A percentile compares a stretch with the other conserved stretches of the same genome.
Conservation (phyloP, 2,888 invertebrate species). For the Ichneumoninae sp. region DNA sequence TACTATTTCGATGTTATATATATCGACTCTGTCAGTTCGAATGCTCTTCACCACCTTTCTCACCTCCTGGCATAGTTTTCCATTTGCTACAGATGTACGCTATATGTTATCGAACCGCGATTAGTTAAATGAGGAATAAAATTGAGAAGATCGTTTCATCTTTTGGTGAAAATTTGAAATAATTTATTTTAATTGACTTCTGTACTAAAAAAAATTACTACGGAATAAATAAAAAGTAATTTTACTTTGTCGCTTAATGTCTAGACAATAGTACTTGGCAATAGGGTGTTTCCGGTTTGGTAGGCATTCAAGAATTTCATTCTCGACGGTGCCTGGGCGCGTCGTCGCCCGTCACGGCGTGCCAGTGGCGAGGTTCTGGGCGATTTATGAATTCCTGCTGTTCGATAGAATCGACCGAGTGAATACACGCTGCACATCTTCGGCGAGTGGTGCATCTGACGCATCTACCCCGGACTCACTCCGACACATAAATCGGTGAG, state of each 20-base stretch:
- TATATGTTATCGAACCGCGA: not conserved
- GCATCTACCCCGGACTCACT: constrained; percentile 10
- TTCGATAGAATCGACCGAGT: constrained; percentile 52
- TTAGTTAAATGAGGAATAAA: no score
- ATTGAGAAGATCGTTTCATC: not conserved
- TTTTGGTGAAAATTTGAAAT: not conserved
- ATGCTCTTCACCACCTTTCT: not conserved
- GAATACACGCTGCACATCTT: not conserved
- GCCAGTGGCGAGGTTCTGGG: constrained; percentile 36
- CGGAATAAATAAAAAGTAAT: constrained; percentile 19
- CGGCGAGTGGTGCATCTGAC: not conserved
- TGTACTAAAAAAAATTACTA: not conserved
- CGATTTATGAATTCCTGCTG: constrained; percentile 54
- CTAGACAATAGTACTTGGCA: constrained; percentile 66
- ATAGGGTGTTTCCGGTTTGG: constrained; percentile 68
- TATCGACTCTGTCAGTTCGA: not conserved
- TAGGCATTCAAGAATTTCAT: constrained; percentile 68
- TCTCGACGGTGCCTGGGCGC: constrained; percentile 41
- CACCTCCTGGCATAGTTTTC: not conserved
- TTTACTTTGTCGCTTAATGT: constrained; percentile 54
- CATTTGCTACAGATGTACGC: not conserved
- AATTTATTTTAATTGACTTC: not conserved
- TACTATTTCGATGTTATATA: constrained; percentile 15
- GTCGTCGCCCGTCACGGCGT: constrained; percentile 44
- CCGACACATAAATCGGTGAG: constrained; percentile 35